A percentile compares a stretch with the other conserved stretches of the same genome.
These are phyloP conservation scores for Furcula furcula DNA, from an alignment of 2,888 invertebrate species.

Conservation along the genomic window DNA sequence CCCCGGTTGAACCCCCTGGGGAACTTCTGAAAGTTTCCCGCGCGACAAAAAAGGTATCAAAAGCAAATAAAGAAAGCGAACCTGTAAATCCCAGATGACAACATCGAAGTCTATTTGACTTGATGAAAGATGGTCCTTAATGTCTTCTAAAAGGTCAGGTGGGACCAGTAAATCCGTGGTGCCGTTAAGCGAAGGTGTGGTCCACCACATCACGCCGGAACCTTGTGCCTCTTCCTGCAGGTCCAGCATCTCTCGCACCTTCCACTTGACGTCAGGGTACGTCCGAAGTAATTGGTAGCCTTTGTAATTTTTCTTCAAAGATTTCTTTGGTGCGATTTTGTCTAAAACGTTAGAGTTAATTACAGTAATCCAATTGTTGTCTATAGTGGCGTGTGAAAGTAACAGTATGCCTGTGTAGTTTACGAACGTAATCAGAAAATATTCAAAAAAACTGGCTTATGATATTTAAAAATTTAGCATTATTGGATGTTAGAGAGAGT, in stretches of 20 bases:
- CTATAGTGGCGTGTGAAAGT: neutral
- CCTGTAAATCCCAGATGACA: constrained; percentile 87
- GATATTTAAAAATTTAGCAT: too few relatives aligned
- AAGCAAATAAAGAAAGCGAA: too few relatives aligned
- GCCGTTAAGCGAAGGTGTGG: constrained; percentile 68
- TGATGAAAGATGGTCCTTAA: constrained; percentile 82
- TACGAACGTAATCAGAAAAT: neutral
- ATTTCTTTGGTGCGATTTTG: constrained; percentile 59
- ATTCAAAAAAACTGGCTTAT: too few relatives aligned
- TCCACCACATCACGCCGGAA: constrained; percentile 78
- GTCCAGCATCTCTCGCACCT: constrained; percentile 68
- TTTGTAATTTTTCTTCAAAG: constrained; percentile 74
- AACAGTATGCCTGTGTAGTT: neutral
- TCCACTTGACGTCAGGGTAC: constrained; percentile 65
- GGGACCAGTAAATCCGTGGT: constrained; percentile 88
- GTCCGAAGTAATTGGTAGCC: constrained; percentile 78
- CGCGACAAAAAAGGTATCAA: too few relatives aligned
- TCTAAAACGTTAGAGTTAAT: constrained; percentile 33
- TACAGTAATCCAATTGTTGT: too few relatives aligned
- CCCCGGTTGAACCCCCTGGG: too few relatives aligned
- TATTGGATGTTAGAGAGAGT: too few relatives aligned
- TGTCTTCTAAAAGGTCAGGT: constrained; percentile 82
- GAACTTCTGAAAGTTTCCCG: too few relatives aligned
- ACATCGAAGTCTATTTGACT: constrained; percentile 84
- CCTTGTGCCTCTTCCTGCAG: constrained; percentile 74